These are phyloP conservation scores for Drosophila sp. DNA, from an alignment of 1,140 invertebrate species.

Conservation along the genomic window DNA sequence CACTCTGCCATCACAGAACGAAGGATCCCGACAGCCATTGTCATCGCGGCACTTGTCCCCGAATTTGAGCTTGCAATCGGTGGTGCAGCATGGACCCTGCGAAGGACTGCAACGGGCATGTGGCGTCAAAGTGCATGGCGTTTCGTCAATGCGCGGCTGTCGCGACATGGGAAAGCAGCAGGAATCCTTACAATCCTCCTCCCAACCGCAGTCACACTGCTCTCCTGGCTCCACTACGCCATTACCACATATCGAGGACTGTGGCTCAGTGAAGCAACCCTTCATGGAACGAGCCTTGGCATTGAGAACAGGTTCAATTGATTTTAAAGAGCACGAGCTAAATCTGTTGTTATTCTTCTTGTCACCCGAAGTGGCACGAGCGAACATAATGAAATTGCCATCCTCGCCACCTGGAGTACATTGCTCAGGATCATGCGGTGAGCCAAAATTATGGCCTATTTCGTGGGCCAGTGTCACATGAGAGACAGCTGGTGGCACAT, in stretches of 20 bases:
- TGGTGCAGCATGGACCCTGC: slow-evolving; percentile 97
- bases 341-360: slow-evolving; percentile 98
- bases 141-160: slow-evolving; percentile 89
- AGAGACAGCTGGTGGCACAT: slow-evolving; percentile 98
- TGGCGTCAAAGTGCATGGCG: slow-evolving; percentile 92
- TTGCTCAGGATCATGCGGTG: slow-evolving; percentile 97
- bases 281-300: slow-evolving; percentile 94
- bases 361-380: slow-evolving; percentile 97
- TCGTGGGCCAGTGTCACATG: slow-evolving; percentile 99
- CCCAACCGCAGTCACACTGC: slow-evolving; percentile 99
- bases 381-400: slow-evolving; percentile 99
- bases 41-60: slow-evolving; percentile 95
- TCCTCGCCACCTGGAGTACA: slow-evolving; percentile 96
- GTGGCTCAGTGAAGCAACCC: slow-evolving; percentile 96
- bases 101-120: slow-evolving; percentile 82
- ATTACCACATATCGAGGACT: slow-evolving; percentile 97
- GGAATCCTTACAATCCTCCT: slow-evolving; percentile 95
- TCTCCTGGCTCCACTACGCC: slow-evolving; percentile 97
- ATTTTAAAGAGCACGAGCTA: slow-evolving; percentile 95
- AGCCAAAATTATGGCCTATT: slow-evolving; percentile 99
- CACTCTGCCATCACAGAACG: slow-evolving; percentile 93
- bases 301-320: slow-evolving; percentile 97
- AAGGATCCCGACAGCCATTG: slow-evolving; percentile 95
- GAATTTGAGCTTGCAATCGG: slow-evolving; percentile 92
- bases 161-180: slow-evolving; percentile 96